Percentiles rank a stretch among this genome's conserved stretches.
Evolutionary conservation across 2,888 invertebrate species (phyloP).

Genomic region (Nyleta sp.): DNA sequence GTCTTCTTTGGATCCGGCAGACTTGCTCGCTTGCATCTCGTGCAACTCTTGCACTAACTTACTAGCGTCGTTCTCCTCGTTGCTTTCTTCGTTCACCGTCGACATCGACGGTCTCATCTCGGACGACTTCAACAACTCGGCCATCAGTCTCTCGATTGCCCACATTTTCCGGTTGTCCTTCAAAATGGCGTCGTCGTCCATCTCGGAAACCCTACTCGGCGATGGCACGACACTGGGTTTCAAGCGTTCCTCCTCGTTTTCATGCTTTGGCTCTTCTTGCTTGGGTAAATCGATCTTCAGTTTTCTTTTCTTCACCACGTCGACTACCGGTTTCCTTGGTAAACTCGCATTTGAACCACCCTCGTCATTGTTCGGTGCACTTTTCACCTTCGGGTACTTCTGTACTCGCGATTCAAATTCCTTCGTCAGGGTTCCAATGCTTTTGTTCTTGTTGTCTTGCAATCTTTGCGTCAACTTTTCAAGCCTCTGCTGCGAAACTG

Average conservation of each 20-base stretch:
- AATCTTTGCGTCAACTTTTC: constrained; percentile 32
- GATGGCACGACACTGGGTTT: not conserved
- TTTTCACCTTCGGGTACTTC: not conserved
- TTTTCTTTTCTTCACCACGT: not conserved
- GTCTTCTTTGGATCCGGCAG: too few species aligned
- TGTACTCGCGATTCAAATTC: constrained; percentile 29
- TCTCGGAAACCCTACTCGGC: constrained; percentile 1
- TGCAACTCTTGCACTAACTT: too few species aligned
- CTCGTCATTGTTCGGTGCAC: too few species aligned
- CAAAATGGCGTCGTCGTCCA: constrained; percentile 61
- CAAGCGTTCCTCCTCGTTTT: too few species aligned
- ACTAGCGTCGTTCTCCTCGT: too few species aligned
- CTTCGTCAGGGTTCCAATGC: constrained; percentile 21
- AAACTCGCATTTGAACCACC: too few species aligned
- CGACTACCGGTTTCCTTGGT: too few species aligned
- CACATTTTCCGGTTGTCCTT: constrained; percentile 77
- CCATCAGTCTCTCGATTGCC: constrained; percentile 78
- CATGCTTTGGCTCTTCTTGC: too few species aligned
- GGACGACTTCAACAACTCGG: constrained; percentile 73
- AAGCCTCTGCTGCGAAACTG: constrained; percentile 23
- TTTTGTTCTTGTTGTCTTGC: constrained; percentile 29
- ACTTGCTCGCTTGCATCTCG: too few species aligned
- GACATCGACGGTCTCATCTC: constrained; percentile 47
- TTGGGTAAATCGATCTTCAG: too few species aligned
- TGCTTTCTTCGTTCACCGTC: constrained; percentile 64